phyloP scores from a whole-genome alignment of 2,113 vertebrate species.

The Tragelaphus strepsiceros region DNA sequence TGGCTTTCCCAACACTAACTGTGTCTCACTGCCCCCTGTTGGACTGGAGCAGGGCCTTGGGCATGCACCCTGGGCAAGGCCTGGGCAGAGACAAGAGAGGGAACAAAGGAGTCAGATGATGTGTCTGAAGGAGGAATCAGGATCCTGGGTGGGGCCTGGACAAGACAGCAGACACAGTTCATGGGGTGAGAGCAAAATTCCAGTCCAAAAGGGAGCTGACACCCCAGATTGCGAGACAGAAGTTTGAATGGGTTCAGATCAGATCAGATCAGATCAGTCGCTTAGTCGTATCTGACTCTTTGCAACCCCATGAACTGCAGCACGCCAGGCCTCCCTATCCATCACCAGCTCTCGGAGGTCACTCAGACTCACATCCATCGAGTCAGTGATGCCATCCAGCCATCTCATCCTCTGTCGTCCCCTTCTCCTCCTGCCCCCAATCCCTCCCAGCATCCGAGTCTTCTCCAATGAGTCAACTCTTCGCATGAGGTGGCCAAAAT shows the following conservation, averaged over 20 bases:
- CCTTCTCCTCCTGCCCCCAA: no score
- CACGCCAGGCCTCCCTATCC: no score
- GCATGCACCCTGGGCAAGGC: background rate
- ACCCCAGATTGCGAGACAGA: background rate
- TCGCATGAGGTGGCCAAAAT: no score
- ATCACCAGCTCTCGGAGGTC: no score
- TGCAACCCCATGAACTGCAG: no score
- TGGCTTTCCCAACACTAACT: background rate
- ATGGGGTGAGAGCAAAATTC: background rate
- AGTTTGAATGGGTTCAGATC: background rate
- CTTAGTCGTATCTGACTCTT: no score
- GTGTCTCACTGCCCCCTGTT: background rate
- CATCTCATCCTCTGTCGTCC: no score
- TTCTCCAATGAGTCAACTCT: no score
- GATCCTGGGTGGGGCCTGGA: background rate
- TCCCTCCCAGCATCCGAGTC: no score
- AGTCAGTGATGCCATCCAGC: no score
- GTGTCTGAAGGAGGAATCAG: background rate
- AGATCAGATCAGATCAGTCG: no score
- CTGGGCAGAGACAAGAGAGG: background rate
- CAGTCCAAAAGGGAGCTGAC: background rate
- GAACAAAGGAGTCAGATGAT: background rate
- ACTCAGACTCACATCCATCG: no score
- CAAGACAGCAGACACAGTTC: background rate
- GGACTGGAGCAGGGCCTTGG: background rate